Evolutionary conservation across 1,140 invertebrate genomes (phyloP).

Genomic region (Pachypsylla venusta): DNA sequence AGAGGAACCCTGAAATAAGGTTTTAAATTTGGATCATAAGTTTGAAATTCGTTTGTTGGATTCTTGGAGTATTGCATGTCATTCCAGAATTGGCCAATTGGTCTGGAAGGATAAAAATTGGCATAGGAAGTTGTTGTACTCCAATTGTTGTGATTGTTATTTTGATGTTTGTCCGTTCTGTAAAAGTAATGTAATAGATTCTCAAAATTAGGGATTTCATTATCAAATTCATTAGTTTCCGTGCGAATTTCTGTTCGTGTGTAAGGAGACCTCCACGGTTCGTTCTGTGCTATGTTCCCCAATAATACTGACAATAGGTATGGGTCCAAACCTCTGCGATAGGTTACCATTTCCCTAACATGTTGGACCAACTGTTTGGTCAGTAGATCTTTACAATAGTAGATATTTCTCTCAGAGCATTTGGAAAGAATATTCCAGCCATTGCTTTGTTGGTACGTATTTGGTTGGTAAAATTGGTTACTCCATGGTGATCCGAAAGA

Average conservation of each 20-base stretch:
- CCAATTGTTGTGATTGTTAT: not conserved
- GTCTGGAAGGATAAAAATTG: not conserved
- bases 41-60: not conserved
- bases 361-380: not conserved
- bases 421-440: not conserved
- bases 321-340: not conserved
- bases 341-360: constrained; percentile 1
- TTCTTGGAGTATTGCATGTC: not conserved
- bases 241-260: not conserved
- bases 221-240: not conserved
- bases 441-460: not conserved
- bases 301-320: not conserved
- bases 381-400: constrained; percentile 1
- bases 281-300: not conserved
- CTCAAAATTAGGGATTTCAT: not conserved
- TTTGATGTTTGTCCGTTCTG: not conserved
- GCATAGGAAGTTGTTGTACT: not conserved
- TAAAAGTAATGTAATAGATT: not conserved
- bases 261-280: not conserved
- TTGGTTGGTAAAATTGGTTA: not conserved
- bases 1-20: not conserved
- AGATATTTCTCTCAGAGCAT: constrained; percentile 2
- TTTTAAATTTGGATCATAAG: not conserved
- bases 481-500: not conserved
- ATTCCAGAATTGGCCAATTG: not conserved